A percentile compares a stretch with the other conserved stretches of the same genome.
Evolutionary conservation across 1,140 invertebrate species (phyloP).

Genomic region (Belonocnema kinseyi): DNA sequence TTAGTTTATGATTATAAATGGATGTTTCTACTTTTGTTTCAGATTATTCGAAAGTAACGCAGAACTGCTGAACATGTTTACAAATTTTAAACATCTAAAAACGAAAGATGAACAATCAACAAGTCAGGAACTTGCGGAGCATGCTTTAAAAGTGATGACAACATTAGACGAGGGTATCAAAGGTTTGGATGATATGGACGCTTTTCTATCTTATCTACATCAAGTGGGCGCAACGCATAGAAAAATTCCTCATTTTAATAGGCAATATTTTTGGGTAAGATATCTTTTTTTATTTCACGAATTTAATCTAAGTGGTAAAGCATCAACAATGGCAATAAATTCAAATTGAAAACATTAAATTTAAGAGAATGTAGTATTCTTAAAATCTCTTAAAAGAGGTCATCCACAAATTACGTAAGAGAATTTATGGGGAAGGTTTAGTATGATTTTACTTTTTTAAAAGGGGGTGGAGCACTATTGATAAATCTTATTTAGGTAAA

Average conservation of each 20-base stretch:
- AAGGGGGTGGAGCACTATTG: no score
- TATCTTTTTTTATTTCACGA: slow-evolving; percentile 39
- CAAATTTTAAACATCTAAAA: slow-evolving; percentile 86
- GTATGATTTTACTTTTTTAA: no score
- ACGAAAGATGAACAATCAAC: slow-evolving; percentile 88
- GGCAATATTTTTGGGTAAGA: slow-evolving; percentile 91
- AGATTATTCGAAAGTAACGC: slow-evolving; percentile 93
- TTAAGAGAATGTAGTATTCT: no score
- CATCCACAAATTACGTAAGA: no score
- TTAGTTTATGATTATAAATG: slow-evolving; percentile 65
- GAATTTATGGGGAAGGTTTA: no score
- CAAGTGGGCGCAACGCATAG: slow-evolving; percentile 89
- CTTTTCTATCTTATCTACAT: slow-evolving; percentile 88
- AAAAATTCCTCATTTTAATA: slow-evolving; percentile 89
- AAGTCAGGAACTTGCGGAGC: slow-evolving; percentile 88
- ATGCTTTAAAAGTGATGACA: slow-evolving; percentile 92
- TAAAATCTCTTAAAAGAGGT: no score
- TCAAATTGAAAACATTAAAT: background rate
- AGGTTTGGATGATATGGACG: slow-evolving; percentile 88
- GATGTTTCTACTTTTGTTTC: slow-evolving; percentile 57
- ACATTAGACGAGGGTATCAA: slow-evolving; percentile 91
- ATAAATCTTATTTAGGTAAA: no score
- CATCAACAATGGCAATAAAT: background rate
- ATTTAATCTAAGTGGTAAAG: background rate
- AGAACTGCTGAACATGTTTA: slow-evolving; percentile 88